A percentile compares a stretch with the other conserved stretches of the same genome.
phyloP scores from a whole-genome alignment of 2,888 invertebrate genomes.

The Drosophila yooni region DNA sequence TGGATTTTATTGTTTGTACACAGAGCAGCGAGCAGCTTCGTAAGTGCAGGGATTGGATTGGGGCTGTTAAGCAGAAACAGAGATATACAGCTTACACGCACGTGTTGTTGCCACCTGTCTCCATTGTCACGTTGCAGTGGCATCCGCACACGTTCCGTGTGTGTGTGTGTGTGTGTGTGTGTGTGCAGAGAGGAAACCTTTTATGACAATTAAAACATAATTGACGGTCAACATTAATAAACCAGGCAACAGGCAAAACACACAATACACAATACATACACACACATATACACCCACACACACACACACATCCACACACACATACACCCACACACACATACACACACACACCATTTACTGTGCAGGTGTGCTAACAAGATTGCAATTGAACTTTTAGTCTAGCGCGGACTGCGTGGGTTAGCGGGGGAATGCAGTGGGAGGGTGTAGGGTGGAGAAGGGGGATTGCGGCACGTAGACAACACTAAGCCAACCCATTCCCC shows the following conservation, averaged over 20 bases:
- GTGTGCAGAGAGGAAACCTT: conserved; percentile 75
- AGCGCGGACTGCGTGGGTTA: conserved; percentile 3
- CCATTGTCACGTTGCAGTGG: conserved; percentile 26
- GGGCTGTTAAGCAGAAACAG: not conserved
- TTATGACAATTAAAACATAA: conserved; percentile 85
- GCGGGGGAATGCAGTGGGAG: not conserved
- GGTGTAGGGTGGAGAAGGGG: not conserved
- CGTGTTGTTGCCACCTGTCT: conserved; percentile 43
- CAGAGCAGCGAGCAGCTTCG: conserved; percentile 21
- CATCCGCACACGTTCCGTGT: conserved; percentile 5
- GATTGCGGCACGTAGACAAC: conserved; percentile 20
- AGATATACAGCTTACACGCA: conserved; percentile 17
- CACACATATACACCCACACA: conserved; percentile 1
- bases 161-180: conserved; percentile 14
- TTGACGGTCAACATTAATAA: conserved; percentile 84
- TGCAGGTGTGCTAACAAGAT: conserved; percentile 66
- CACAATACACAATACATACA: conserved; percentile 19
- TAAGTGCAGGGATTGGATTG: not conserved
- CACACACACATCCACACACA: not conserved
- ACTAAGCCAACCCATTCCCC: conserved; percentile 55
- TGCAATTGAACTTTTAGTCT: conserved; percentile 72
- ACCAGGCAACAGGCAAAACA: conserved; percentile 58
- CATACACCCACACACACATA: conserved; percentile 2
- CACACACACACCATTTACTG: not conserved
- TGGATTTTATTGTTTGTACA: conserved; percentile 74